Evolutionary conservation across 92 coral and sea anemone genomes (phyloP).

Genomic region (Epizoanthus illoricatus): DNA sequence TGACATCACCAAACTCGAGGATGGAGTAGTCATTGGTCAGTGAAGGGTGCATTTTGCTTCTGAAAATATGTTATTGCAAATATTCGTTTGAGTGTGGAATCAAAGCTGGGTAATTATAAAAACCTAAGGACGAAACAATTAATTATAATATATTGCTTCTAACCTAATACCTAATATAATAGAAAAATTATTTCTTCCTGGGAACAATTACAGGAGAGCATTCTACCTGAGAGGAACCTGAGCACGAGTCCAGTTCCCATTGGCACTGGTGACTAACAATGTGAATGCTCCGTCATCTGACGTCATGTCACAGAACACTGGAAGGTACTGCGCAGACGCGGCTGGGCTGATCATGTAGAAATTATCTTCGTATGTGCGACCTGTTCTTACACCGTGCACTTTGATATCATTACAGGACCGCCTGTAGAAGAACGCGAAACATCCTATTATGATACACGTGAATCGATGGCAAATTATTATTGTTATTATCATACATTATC

Average conservation of each 20-base stretch:
- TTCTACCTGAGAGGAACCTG: constrained; percentile 60
- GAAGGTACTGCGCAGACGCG: constrained; percentile 50
- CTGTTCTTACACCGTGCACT: constrained; percentile 46
- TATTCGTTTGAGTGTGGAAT: background rate
- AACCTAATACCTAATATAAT: background rate
- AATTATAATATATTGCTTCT: background rate
- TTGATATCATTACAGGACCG: constrained; percentile 67
- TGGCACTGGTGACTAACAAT: constrained; percentile 58
- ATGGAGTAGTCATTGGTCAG: constrained; percentile 53
- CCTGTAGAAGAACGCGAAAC: background rate
- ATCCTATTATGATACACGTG: background rate
- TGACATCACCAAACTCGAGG: constrained; percentile 51
- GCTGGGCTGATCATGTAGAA: constrained; percentile 47
- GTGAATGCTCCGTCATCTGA: constrained; percentile 63
- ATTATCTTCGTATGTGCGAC: constrained; percentile 31
- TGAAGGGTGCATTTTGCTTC: constrained; percentile 46
- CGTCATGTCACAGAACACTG: constrained; percentile 66
- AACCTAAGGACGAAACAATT: background rate
- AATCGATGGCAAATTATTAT: background rate
- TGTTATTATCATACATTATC: too few species aligned
- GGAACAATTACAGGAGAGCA: too few species aligned
- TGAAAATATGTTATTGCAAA: background rate
- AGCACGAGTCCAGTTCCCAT: constrained; percentile 56
- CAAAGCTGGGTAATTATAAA: background rate
- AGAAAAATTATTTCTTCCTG: background rate